These are phyloP conservation scores for Asarcornis scutulata DNA, from an alignment of 2,113 vertebrate genomes.

Conservation along the genomic window DNA sequence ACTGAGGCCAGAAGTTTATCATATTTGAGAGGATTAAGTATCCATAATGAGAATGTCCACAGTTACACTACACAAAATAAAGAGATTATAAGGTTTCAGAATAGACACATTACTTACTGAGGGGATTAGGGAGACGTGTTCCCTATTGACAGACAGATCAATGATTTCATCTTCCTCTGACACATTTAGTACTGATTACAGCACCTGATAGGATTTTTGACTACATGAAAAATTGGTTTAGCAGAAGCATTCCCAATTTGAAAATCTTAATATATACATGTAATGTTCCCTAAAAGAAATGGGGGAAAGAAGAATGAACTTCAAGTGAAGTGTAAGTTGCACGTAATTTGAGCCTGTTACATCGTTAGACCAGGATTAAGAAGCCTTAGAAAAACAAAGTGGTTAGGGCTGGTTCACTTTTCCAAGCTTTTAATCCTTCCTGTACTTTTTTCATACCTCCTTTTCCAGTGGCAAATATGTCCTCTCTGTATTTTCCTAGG, in stretches of 20 bases:
- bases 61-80: neutral
- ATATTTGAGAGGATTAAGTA: slow-evolving; percentile 38
- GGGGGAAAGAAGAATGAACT: neutral
- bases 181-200: neutral
- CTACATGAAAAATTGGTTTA: neutral
- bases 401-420: neutral
- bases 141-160: neutral
- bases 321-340: neutral
- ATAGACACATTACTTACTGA: neutral
- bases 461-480: neutral
- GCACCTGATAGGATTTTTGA: neutral
- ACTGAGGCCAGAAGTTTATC: slow-evolving; percentile 16
- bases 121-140: slow-evolving; percentile 25
- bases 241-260: neutral
- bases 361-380: neutral
- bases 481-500: neutral
- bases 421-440: neutral
- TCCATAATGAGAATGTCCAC: slow-evolving; percentile 20
- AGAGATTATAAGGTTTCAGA: slow-evolving; percentile 33
- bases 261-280: neutral
- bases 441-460: neutral
- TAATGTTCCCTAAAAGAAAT: neutral
- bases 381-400: neutral
- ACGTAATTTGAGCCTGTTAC: neutral
- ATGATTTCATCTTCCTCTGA: slow-evolving; percentile 24